A percentile compares a stretch with the other conserved stretches of the same genome.
Conservation (phyloP, 2,797 vertebrate species). For the Sardinella longiceps region DNA sequence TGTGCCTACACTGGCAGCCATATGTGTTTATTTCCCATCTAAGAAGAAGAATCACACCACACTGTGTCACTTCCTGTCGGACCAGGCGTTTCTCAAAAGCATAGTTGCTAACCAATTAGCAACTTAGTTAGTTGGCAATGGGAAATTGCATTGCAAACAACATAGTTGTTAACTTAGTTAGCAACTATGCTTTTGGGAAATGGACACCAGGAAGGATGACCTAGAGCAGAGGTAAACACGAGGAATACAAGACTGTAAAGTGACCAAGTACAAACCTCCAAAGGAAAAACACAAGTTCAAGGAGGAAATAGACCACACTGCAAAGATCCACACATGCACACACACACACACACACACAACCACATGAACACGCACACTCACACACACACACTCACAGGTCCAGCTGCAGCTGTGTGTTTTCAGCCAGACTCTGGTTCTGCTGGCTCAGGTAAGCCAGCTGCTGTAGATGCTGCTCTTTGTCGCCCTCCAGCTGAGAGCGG, state of each 20-base stretch:
- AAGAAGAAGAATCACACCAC: background rate
- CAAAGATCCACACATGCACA: constrained; percentile 49
- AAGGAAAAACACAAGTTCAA: constrained; percentile 24
- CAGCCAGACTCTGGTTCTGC: constrained; percentile 74
- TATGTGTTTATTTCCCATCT: background rate
- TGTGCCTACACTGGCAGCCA: background rate
- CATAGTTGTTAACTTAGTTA: too few relatives aligned
- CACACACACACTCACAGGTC: constrained; percentile 72
- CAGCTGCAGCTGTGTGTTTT: constrained; percentile 72
- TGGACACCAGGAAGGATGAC: background rate
- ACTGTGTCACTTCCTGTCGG: background rate
- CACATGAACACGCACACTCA: constrained; percentile 33
- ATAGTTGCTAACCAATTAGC: too few relatives aligned
- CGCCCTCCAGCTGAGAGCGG: constrained; percentile 73
- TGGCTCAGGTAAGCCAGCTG: constrained; percentile 69
- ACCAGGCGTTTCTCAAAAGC: too few relatives aligned
- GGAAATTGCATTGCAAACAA: too few relatives aligned
- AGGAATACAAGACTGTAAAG: background rate
- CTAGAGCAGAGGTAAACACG: background rate
- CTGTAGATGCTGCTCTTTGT: constrained; percentile 73
- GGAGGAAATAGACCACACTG: constrained; percentile 57
- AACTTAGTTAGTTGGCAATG: too few relatives aligned
- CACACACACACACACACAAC: constrained; percentile 73
- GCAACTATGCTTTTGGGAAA: too few relatives aligned
- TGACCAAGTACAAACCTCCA: too few relatives aligned